Evolutionary conservation across 2,888 invertebrate genomes (phyloP).

Genomic region (Palloptera scutellata): DNA sequence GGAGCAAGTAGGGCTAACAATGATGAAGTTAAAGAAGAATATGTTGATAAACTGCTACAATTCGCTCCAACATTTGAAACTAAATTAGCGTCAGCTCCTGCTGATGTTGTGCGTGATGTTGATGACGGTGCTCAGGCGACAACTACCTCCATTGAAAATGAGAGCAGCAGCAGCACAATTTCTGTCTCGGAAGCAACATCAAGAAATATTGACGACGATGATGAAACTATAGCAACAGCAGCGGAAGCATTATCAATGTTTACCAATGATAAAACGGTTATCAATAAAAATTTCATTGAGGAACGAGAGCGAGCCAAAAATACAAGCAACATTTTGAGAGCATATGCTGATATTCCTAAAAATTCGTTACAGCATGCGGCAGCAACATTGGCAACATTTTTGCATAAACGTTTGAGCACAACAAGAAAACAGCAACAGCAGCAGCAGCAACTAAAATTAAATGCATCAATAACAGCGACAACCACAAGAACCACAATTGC

Average conservation of each 20-base stretch:
- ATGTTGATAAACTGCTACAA: conserved; percentile 38
- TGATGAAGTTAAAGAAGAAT: conserved; percentile 33
- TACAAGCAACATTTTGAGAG: background rate
- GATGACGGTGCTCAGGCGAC: conserved; percentile 7
- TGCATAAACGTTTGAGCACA: conserved; percentile 32
- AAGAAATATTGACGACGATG: conserved; percentile 17
- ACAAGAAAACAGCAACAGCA: conserved; percentile 21
- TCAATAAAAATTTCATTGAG: background rate
- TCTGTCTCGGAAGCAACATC: conserved; percentile 26
- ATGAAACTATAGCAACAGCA: conserved; percentile 24
- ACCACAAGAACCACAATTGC: conserved; percentile 28
- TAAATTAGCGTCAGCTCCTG: background rate
- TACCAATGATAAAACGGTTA: background rate
- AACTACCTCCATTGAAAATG: conserved; percentile 24
- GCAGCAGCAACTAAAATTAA: conserved; percentile 11
- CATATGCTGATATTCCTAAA: background rate
- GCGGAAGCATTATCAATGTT: conserved; percentile 10
- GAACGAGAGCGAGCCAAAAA: conserved; percentile 3
- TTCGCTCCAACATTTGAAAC: conserved; percentile 10
- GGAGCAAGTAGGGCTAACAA: conserved; percentile 16
- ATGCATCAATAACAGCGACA: conserved; percentile 30
- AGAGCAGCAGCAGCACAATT: background rate
- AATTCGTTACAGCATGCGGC: conserved; percentile 25
- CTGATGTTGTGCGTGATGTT: background rate
- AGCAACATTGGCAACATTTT: conserved; percentile 32